Conservation (phyloP, 2,113 vertebrate genomes). For the Willisornis vidua region DNA sequence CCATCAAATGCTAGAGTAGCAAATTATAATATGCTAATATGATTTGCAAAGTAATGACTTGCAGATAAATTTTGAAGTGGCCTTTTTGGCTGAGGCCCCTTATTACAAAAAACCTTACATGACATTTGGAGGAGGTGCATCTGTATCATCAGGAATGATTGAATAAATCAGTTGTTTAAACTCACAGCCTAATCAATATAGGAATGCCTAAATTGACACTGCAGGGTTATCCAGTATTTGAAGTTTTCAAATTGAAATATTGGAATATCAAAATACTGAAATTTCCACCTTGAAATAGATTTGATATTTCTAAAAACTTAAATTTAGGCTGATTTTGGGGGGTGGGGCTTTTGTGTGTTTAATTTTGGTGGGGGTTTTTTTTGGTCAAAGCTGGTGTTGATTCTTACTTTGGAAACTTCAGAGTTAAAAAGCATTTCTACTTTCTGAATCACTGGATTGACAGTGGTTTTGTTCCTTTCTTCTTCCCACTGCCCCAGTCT, state of each 20-base stretch:
- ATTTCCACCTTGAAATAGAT: neutral
- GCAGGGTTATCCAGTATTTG: neutral
- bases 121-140: neutral
- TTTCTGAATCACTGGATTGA: neutral
- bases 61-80: neutral
- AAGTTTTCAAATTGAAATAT: neutral
- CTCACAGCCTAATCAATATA: neutral
- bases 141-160: neutral
- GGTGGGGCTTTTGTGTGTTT: too few relatives aligned
- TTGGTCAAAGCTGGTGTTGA: neutral
- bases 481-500: slow-evolving; percentile 74
- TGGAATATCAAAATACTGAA: neutral
- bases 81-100: neutral
- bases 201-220: neutral
- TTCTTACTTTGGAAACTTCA: neutral
- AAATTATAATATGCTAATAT: neutral
- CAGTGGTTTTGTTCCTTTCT: neutral
- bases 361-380: neutral
- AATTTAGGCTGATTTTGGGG: neutral
- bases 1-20: neutral
- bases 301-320: neutral
- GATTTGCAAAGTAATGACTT: neutral
- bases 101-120: neutral
- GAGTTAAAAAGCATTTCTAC: neutral
- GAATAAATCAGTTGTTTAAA: neutral